phyloP scores from a whole-genome alignment of 2,888 invertebrate genomes.

The Aspidiotus rigidus region DNA sequence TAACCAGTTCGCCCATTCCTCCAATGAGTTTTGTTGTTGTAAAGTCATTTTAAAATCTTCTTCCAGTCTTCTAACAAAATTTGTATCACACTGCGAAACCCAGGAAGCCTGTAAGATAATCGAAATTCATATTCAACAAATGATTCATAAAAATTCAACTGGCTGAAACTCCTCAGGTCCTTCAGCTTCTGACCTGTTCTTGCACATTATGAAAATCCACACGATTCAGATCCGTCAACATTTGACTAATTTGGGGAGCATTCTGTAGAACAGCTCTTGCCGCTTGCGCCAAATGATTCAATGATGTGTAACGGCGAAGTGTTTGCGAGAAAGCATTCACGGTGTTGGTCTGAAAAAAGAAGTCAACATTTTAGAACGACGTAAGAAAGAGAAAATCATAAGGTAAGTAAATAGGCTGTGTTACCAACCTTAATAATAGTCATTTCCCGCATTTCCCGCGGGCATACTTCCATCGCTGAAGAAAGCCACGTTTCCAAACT shows the following conservation, averaged over 20 bases:
- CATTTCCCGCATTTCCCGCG: constrained; percentile 66
- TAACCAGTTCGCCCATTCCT: constrained; percentile 97
- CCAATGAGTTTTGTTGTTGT: constrained; percentile 84
- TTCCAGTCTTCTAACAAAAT: constrained; percentile 73
- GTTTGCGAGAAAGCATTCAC: constrained; percentile 91
- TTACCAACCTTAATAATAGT: constrained; percentile 63
- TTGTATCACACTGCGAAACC: constrained; percentile 92
- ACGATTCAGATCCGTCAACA: constrained; percentile 90
- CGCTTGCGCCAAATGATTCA: constrained; percentile 93
- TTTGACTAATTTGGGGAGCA: constrained; percentile 87
- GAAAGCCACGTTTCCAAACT: constrained; percentile 82
- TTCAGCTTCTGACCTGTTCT: constrained; percentile 51
- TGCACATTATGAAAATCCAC: constrained; percentile 97
- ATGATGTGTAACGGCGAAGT: constrained; percentile 85
- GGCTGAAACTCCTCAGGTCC: not conserved
- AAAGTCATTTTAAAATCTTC: constrained; percentile 82
- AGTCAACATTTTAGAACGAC: constrained; percentile 1
- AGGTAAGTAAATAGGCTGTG: not conserved
- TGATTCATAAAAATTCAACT: not conserved
- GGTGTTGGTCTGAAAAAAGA: constrained; percentile 51
- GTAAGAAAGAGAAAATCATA: constrained; percentile 1
- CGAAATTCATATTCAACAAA: constrained; percentile 1
- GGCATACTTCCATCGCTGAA: constrained; percentile 72
- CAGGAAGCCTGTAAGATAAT: constrained; percentile 67
- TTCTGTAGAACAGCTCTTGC: constrained; percentile 93